Evolutionary conservation across 1,140 invertebrate species (phyloP).

Genomic region (Hycleus cichorii): DNA sequence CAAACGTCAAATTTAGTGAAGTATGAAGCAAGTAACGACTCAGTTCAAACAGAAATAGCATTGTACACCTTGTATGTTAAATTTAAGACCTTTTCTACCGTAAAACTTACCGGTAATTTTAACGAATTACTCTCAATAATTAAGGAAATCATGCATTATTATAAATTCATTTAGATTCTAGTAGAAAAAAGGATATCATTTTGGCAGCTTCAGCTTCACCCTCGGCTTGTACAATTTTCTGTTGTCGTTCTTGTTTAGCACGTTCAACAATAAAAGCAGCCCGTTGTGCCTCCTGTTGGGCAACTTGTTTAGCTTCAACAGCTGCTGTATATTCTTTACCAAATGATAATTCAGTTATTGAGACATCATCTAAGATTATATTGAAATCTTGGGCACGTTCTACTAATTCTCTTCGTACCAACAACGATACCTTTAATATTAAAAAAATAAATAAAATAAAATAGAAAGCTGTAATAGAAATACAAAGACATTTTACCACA

Average conservation of each 20-base stretch:
- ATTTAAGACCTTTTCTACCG: too few relatives aligned
- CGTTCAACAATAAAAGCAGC: slow-evolving; percentile 97
- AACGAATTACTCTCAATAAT: too few relatives aligned
- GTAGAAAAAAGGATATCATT: slow-evolving; percentile 78
- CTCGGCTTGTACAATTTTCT: slow-evolving; percentile 99
- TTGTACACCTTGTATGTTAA: too few relatives aligned
- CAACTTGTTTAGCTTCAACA: slow-evolving; percentile 98
- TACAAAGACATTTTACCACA: too few relatives aligned
- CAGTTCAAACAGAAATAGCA: too few relatives aligned
- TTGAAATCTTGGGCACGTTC: slow-evolving; percentile 98
- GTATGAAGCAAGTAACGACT: too few relatives aligned
- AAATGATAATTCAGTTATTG: slow-evolving; percentile 97
- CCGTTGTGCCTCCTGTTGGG: slow-evolving; percentile 98
- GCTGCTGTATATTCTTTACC: slow-evolving; percentile 99
- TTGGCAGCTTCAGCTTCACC: slow-evolving; percentile 98
- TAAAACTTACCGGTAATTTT: too few relatives aligned
- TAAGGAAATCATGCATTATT: too few relatives aligned
- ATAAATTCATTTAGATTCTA: background rate
- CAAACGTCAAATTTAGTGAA: too few relatives aligned
- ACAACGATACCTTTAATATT: slow-evolving; percentile 58
- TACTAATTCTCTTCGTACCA: slow-evolving; percentile 89
- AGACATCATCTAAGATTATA: slow-evolving; percentile 99
- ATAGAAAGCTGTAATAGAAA: too few relatives aligned
- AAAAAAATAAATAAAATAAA: too few relatives aligned
- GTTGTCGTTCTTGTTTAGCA: slow-evolving; percentile 95